A percentile compares a stretch with the other conserved stretches of the same genome.
These are phyloP conservation scores for Microplitis deprimator DNA, from an alignment of 2,888 invertebrate genomes.

Conservation along the genomic window DNA sequence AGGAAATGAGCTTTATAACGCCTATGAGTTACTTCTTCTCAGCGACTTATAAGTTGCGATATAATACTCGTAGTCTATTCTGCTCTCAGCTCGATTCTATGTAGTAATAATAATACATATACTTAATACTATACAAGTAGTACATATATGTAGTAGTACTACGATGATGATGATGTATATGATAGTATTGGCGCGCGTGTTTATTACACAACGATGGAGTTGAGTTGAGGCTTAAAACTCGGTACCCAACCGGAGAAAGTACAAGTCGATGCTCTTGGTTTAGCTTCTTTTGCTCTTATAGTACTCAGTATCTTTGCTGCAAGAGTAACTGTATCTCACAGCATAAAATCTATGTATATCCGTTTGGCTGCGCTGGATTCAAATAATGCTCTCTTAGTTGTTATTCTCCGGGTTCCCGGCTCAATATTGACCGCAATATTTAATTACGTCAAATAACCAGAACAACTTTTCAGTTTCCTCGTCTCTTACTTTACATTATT, in stretches of 20 bases:
- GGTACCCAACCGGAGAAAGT: neutral
- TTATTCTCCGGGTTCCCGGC: neutral
- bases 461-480: no score
- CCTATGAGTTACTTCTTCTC: neutral
- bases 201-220: neutral
- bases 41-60: neutral
- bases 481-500: no score
- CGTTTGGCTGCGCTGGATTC: neutral
- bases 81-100: neutral
- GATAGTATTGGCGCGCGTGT: neutral
- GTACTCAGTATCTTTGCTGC: neutral
- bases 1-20: neutral
- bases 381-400: neutral
- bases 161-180: neutral
- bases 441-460: neutral
- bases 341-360: neutral
- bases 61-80: neutral
- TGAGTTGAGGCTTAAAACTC: neutral
- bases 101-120: neutral
- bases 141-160: neutral
- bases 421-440: neutral
- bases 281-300: neutral
- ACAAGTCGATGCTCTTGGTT: neutral
- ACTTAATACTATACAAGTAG: neutral
- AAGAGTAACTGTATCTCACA: neutral